phyloP scores from a whole-genome alignment of 2,888 invertebrate species.

The Euproctis similis region DNA sequence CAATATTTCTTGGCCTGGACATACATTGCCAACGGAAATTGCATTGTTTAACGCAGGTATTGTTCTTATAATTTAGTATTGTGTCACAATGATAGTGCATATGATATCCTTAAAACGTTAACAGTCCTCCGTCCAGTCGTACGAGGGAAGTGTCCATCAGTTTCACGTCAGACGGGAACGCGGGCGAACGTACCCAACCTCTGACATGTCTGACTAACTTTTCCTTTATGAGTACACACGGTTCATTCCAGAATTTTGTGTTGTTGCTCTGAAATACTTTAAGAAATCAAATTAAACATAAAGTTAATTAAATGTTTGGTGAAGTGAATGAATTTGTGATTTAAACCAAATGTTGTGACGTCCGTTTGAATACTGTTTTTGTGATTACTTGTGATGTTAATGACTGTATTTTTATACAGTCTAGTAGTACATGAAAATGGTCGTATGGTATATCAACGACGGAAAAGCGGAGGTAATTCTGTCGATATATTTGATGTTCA shows the following conservation, averaged over 20 bases:
- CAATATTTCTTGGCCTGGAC: constrained; percentile 14
- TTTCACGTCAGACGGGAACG: constrained; percentile 3
- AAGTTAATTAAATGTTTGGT: too few species aligned
- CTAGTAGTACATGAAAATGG: constrained; percentile 17
- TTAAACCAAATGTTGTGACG: too few species aligned
- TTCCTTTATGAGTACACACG: too few species aligned
- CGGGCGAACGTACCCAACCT: constrained; percentile 5
- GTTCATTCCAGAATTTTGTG: too few species aligned
- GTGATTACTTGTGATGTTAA: background rate
- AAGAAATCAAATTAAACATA: too few species aligned
- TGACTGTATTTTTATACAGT: constrained; percentile 1
- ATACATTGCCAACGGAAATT: constrained; percentile 42
- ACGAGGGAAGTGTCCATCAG: background rate
- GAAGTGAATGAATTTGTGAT: too few species aligned
- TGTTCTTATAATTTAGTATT: constrained; percentile 59
- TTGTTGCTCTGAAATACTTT: too few species aligned
- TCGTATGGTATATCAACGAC: constrained; percentile 24
- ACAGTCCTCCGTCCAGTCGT: constrained; percentile 3
- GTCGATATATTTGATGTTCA: too few species aligned
- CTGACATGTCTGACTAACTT: too few species aligned
- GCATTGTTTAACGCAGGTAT: constrained; percentile 42
- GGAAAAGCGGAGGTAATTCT: constrained; percentile 10
- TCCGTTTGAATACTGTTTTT: background rate
- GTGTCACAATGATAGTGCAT: too few species aligned
- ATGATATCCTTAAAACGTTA: too few species aligned